Evolutionary conservation across 2,888 invertebrate species (phyloP).

Genomic region (Aporophyla lueneburgensis): DNA sequence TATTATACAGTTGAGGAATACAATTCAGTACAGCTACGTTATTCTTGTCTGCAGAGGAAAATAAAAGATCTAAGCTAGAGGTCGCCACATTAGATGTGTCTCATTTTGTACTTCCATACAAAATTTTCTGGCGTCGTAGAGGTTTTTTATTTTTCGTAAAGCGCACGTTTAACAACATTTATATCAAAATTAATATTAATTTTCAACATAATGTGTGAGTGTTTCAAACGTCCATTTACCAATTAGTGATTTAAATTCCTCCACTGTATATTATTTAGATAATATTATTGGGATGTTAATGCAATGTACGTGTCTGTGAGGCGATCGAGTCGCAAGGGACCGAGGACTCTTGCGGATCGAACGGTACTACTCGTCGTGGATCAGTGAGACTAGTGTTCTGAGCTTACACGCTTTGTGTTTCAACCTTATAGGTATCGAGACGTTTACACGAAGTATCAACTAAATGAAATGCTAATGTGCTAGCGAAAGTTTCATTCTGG

Average conservation of each 20-base stretch:
- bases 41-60: conserved; percentile 29
- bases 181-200: conserved; percentile 46
- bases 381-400: conserved; percentile 76
- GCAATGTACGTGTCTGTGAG: conserved; percentile 76
- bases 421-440: conserved; percentile 12
- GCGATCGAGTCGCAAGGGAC: conserved; percentile 57
- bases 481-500: not conserved
- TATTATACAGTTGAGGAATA: conserved; percentile 73
- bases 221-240: conserved; percentile 87
- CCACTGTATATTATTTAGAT: conserved; percentile 88
- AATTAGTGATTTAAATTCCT: conserved; percentile 85
- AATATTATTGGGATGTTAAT: conserved; percentile 78
- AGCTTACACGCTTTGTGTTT: conserved; percentile 60
- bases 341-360: conserved; percentile 19
- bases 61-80: conserved; percentile 29
- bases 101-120: conserved; percentile 36
- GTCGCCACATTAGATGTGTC: conserved; percentile 43
- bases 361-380: conserved; percentile 56
- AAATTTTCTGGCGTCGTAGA: conserved; percentile 19
- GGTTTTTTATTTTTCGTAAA: conserved; percentile 42
- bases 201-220: conserved; percentile 64
- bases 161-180: conserved; percentile 13
- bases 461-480: conserved; percentile 6
- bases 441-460: not conserved
- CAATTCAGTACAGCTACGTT: conserved; percentile 39